Percentiles rank a stretch among this genome's conserved stretches.
Evolutionary conservation across 92 coral and sea anemone species (phyloP).

Genomic region (Zoanthus gigantus): DNA sequence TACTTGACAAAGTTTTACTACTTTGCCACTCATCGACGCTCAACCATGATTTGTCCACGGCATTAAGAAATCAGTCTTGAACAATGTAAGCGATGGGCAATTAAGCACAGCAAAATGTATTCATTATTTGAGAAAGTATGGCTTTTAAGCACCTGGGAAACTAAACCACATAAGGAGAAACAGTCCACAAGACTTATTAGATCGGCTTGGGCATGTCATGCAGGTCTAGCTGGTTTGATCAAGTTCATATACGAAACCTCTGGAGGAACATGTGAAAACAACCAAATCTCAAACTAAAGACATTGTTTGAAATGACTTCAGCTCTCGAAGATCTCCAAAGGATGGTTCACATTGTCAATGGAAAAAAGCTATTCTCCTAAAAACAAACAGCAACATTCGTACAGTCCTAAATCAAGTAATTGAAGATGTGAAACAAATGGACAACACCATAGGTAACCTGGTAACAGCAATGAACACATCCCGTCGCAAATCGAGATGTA

Average conservation of each 20-base stretch:
- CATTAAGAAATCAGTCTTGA: conserved; percentile 7
- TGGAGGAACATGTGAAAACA: conserved; percentile 24
- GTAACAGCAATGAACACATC: neutral
- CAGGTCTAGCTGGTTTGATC: conserved; percentile 40
- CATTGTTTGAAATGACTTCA: neutral
- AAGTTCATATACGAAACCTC: conserved; percentile 19
- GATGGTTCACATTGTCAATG: conserved; percentile 46
- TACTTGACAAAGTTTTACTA: conserved; percentile 34
- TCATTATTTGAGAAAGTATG: conserved; percentile 14
- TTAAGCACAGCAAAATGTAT: neutral
- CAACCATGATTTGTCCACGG: conserved; percentile 40
- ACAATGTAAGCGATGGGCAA: conserved; percentile 50
- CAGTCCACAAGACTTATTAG: neutral
- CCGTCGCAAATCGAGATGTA: conserved; percentile 2
- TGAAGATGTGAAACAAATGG: conserved; percentile 13
- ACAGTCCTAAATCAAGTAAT: conserved; percentile 34
- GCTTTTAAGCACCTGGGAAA: conserved; percentile 14
- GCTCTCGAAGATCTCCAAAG: conserved; percentile 30
- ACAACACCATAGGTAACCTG: conserved; percentile 1
- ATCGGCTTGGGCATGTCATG: conserved; percentile 45
- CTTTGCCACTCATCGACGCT: neutral
- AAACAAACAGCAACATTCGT: conserved; percentile 15
- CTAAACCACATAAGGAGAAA: neutral
- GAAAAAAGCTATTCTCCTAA: conserved; percentile 37
- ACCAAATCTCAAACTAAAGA: conserved; percentile 12